These are phyloP conservation scores for Epinotia brunnichana DNA, from an alignment of 2,888 invertebrate species.

Conservation along the genomic window DNA sequence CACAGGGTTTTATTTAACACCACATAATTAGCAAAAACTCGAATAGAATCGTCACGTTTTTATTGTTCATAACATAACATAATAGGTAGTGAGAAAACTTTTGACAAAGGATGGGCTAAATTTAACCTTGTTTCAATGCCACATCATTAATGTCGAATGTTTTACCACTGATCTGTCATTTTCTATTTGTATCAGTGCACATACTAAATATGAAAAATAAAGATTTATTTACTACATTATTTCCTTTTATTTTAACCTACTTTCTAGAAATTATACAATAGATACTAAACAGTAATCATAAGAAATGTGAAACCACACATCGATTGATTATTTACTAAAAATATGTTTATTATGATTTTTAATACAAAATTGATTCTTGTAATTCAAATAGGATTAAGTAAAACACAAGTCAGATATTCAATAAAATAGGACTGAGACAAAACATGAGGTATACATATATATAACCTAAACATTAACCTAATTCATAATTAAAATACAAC, in stretches of 20 bases:
- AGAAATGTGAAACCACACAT: constrained; percentile 4
- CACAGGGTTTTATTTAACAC: constrained; percentile 32
- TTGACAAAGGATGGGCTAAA: background rate
- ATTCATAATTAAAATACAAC: constrained; percentile 12
- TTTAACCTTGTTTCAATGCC: background rate
- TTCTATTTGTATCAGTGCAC: constrained; percentile 35
- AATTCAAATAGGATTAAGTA: constrained; percentile 17
- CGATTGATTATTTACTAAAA: constrained; percentile 16
- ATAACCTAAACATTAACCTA: constrained; percentile 29
- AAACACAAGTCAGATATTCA: constrained; percentile 20
- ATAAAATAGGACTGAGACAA: constrained; percentile 24
- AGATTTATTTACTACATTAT: constrained; percentile 34
- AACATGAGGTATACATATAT: constrained; percentile 1
- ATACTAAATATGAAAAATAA: constrained; percentile 36
- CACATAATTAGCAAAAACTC: constrained; percentile 8
- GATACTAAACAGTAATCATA: background rate
- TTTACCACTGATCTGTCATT: background rate
- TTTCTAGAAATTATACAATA: background rate
- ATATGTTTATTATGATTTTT: constrained; percentile 9
- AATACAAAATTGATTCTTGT: constrained; percentile 6
- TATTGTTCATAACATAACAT: background rate
- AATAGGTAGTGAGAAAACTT: background rate
- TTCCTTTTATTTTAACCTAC: constrained; percentile 8
- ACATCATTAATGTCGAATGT: background rate
- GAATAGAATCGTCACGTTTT: constrained; percentile 15